Percentiles rank a stretch among this genome's conserved stretches.
phyloP scores from a whole-genome alignment of 2,888 invertebrate genomes.

The Brachylomia viminalis region DNA sequence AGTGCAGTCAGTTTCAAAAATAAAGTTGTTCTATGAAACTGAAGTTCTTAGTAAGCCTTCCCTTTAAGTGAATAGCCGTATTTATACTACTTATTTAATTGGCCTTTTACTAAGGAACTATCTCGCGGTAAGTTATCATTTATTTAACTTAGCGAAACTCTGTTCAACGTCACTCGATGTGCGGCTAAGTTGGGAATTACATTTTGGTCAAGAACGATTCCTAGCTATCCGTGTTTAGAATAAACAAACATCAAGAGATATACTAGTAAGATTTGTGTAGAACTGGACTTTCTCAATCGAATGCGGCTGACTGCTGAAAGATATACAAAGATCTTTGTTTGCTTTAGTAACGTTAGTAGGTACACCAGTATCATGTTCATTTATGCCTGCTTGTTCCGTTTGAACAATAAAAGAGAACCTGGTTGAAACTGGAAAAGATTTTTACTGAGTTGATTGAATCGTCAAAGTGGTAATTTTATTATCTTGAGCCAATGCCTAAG shows the following conservation, averaged over 20 bases:
- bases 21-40: constrained; percentile 48
- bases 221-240: constrained; percentile 68
- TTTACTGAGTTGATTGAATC: neutral
- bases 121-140: constrained; percentile 44
- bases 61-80: constrained; percentile 26
- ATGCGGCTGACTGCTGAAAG: constrained; percentile 25
- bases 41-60: constrained; percentile 34
- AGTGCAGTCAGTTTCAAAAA: constrained; percentile 24
- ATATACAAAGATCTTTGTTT: constrained; percentile 57
- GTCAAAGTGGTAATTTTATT: neutral
- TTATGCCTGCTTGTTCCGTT: constrained; percentile 7
- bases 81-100: constrained; percentile 43
- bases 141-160: constrained; percentile 59
- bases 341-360: constrained; percentile 50
- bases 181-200: constrained; percentile 66
- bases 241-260: constrained; percentile 72
- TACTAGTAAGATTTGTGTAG: constrained; percentile 34
- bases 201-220: constrained; percentile 73
- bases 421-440: neutral
- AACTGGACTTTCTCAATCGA: constrained; percentile 59
- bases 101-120: constrained; percentile 33
- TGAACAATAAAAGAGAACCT: neutral
- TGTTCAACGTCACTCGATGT: constrained; percentile 71
- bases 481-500: neutral
- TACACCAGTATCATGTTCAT: constrained; percentile 40